Percentiles rank a stretch among this genome's conserved stretches.
These are phyloP conservation scores for Excalfactoria chinensis DNA, from an alignment of 2,113 vertebrate genomes.

Conservation along the genomic window DNA sequence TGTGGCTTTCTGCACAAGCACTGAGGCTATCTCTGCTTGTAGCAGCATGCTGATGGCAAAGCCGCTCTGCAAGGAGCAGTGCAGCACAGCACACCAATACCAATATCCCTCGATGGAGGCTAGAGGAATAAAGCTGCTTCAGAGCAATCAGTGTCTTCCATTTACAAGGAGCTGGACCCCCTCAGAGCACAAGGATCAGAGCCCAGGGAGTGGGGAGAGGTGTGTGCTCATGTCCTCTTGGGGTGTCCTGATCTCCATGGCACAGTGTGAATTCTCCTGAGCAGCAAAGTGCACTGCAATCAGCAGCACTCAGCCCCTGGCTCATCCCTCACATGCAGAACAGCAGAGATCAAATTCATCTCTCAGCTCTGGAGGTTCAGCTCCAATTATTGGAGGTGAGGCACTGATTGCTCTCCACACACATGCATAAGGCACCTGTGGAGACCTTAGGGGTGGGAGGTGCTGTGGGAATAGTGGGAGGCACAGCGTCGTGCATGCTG, in stretches of 20 bases:
- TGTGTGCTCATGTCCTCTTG: neutral
- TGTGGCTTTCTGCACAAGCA: neutral
- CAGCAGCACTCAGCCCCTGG: neutral
- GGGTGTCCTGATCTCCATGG: neutral
- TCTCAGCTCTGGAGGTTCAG: neutral
- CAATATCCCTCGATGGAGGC: neutral
- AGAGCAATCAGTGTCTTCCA: neutral
- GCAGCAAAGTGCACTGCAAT: neutral
- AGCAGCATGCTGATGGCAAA: fast-evolving
- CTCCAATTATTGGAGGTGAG: conserved; percentile 3
- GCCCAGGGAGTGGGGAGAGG: neutral
- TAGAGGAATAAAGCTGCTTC: neutral
- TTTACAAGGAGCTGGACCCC: neutral
- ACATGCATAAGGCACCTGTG: neutral
- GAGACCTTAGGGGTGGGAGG: neutral
- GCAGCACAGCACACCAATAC: fast-evolving
- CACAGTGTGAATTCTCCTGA: neutral
- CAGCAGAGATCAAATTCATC: neutral
- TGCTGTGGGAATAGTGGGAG: neutral
- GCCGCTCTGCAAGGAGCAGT: neutral
- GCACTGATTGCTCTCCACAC: neutral
- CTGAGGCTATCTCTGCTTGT: neutral
- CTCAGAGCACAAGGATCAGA: neutral
- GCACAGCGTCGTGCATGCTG: neutral
- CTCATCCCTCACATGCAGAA: neutral